Percentiles rank a stretch among this genome's conserved stretches.
Evolutionary conservation across 2,113 vertebrate genomes (phyloP).

Genomic region (Macquaria ambigua): DNA sequence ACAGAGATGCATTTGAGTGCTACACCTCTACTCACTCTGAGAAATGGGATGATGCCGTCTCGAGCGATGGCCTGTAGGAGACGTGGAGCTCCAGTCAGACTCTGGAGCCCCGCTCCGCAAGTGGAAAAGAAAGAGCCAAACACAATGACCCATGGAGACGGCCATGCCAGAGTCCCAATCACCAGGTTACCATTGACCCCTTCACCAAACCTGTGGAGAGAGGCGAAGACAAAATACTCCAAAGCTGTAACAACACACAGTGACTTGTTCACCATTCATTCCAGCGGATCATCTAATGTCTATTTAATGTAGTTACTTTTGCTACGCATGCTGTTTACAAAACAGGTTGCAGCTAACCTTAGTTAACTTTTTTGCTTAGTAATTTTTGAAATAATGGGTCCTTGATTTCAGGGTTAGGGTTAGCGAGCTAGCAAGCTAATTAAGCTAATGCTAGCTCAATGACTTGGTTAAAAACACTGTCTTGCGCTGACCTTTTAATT

Average conservation of each 20-base stretch:
- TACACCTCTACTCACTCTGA: slow-evolving; percentile 86
- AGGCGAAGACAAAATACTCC: background rate
- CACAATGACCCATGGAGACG: slow-evolving; percentile 97
- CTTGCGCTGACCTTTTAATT: too few species aligned
- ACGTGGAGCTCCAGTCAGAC: slow-evolving; percentile 95
- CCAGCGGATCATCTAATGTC: background rate
- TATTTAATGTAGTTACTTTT: too few species aligned
- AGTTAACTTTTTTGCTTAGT: too few species aligned
- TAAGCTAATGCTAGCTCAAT: too few species aligned
- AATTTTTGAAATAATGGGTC: too few species aligned
- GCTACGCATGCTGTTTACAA: background rate
- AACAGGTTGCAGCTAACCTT: background rate
- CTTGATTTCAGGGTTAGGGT: background rate
- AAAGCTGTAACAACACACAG: background rate
- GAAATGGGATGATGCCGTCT: slow-evolving; percentile 96
- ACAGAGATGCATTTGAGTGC: background rate
- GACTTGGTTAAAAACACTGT: too few species aligned
- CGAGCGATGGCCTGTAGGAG: slow-evolving; percentile 96
- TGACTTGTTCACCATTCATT: background rate
- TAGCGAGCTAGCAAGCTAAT: too few species aligned
- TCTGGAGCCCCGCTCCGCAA: slow-evolving; percentile 96
- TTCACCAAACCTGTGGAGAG: slow-evolving; percentile 91
- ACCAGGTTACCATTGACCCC: slow-evolving; percentile 96
- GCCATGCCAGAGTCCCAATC: slow-evolving; percentile 96
- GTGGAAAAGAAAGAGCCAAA: slow-evolving; percentile 99